Conservation (phyloP, 2,113 vertebrate species). For the Cyanoderma ruficeps region DNA sequence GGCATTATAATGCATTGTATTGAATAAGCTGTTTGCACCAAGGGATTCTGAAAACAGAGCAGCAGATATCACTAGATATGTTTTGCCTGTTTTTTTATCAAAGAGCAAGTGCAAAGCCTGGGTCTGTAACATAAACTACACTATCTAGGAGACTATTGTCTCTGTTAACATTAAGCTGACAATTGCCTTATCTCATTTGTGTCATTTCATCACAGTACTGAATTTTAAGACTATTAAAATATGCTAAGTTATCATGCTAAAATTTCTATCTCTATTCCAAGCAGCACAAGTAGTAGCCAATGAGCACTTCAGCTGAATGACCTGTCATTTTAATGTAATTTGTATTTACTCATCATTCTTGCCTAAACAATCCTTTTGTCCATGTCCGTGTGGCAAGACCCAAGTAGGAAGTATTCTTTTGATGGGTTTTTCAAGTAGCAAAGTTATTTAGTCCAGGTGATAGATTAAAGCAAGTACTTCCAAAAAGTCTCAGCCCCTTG, state of each 20-base stretch:
- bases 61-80: background rate
- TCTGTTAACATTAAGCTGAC: background rate
- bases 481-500: background rate
- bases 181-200: background rate
- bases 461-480: background rate
- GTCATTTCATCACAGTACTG: background rate
- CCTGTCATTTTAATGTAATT: background rate
- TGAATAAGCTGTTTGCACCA: background rate
- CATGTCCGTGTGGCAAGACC: background rate
- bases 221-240: background rate
- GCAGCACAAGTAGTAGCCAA: background rate
- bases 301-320: background rate
- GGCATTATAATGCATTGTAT: background rate
- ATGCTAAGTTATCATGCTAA: background rate
- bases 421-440: background rate
- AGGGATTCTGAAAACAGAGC: background rate
- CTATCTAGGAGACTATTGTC: background rate
- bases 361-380: background rate
- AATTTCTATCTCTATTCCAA: background rate
- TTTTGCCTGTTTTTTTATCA: background rate
- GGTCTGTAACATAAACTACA: background rate
- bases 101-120: background rate
- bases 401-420: background rate
- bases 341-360: background rate
- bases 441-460: background rate